A percentile compares a stretch with the other conserved stretches of the same genome.
These are phyloP conservation scores for Pterobdella sp. DNA, from an alignment of 2,888 invertebrate species.

Conservation along the genomic window DNA sequence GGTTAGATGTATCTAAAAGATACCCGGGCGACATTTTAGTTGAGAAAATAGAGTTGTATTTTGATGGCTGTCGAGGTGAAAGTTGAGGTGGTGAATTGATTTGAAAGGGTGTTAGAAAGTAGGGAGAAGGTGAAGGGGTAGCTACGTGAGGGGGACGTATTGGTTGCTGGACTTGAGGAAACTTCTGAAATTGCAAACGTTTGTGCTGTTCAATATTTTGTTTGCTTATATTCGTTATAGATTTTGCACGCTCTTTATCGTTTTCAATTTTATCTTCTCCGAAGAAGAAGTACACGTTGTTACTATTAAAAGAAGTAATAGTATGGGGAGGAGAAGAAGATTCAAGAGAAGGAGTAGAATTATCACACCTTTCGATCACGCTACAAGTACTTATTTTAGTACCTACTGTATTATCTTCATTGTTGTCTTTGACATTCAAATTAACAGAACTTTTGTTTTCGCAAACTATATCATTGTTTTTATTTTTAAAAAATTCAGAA, in stretches of 20 bases:
- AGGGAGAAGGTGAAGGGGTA: not conserved
- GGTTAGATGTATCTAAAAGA: not conserved
- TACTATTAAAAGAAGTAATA: not conserved
- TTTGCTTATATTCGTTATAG: not conserved
- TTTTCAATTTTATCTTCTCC: conserved; percentile 15
- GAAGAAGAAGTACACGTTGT: conserved; percentile 20
- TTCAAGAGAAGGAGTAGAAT: not conserved
- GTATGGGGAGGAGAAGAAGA: conserved; percentile 4
- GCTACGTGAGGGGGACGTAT: not conserved
- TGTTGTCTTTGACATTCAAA: not conserved
- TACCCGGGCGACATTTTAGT: not conserved
- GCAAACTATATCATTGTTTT: not conserved
- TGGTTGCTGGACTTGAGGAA: not conserved
- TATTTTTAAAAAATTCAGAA: not conserved
- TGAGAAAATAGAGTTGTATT: not conserved
- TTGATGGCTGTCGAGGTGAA: not conserved
- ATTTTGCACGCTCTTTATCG: not conserved
- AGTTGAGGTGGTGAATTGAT: conserved; percentile 7
- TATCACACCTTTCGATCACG: conserved; percentile 6
- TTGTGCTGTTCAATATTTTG: not conserved
- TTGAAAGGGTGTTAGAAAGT: not conserved
- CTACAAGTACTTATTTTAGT: not conserved
- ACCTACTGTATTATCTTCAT: not conserved
- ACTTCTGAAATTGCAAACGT: not conserved
- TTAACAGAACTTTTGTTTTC: not conserved